Base-by-base conservation (phyloP, 2,888 invertebrate genomes). In the Pyrrhia umbra region DNA sequence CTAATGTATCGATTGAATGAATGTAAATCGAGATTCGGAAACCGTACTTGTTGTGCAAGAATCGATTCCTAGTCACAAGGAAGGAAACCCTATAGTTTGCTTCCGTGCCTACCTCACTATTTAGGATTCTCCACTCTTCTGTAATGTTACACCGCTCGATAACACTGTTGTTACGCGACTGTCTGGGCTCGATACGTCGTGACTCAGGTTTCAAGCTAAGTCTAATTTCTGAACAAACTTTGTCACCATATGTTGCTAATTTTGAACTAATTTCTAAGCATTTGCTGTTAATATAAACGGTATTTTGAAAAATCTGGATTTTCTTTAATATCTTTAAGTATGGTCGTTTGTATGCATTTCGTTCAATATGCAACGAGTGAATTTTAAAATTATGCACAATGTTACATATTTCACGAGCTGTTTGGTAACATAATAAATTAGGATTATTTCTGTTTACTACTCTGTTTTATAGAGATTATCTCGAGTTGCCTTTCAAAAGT, bases 1-100 rank as follows among this genome's bases (percentile, higher is more conserved):
- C 43, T 20, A 50, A 40, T n/a, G 10, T 42, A 71, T 67, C 52
- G 43, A 67, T 61, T 30, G 64, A 65, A 70, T 55, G 27, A 47
- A 58, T 71, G 68, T 67, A 70, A 67, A 67, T 73, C 30, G 60
- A 75, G 56, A 69, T 64, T 68, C 69, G 64, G 75, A 77, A 72
- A 66, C 73, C 73, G 52, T 65, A 77, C 60, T 49, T 39, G 52
- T 74, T 69, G 27, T 54, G 67, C 61, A 78, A 75, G 66, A 81
- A 81, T 83, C 79, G 78, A 78, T 81, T 74, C 72, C 77, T 65
- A 74, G 68, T 71, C 59, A 68, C 75, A 63, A 82, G 86, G 85
- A 87, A 88, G 75, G 90, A 89, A 90, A 90, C 89, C 90, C 68
- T 88, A 87, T 75, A 85, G 27, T n/a, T 56, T 70, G 64, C 62